Evolutionary conservation across 2,888 invertebrate species (phyloP).

Genomic region (Synanthedon formicaeformis): DNA sequence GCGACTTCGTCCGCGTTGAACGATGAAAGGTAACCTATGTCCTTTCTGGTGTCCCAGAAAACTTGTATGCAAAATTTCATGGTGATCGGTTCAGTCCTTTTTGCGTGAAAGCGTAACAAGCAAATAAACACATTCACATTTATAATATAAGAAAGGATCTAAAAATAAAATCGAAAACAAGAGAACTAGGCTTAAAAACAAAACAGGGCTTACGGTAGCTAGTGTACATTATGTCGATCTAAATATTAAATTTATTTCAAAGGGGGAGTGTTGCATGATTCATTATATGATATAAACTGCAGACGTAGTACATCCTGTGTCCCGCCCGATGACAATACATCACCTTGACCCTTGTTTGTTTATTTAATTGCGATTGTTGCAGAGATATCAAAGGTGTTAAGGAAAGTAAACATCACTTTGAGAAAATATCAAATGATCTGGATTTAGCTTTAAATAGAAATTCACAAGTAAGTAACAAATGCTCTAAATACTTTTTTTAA

Average conservation of each 20-base stretch:
- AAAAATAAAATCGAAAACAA: too few relatives aligned
- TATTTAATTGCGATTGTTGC: slow-evolving; percentile 29
- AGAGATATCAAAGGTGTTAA: slow-evolving; percentile 92
- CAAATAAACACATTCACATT: too few relatives aligned
- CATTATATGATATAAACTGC: not conserved
- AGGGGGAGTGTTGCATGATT: too few relatives aligned
- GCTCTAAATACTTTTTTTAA: not conserved
- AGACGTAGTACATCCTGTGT: not conserved
- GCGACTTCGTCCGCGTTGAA: too few relatives aligned
- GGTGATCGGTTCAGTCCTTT: too few relatives aligned
- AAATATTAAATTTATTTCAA: not conserved
- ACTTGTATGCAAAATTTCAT: too few relatives aligned
- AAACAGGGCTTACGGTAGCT: too few relatives aligned
- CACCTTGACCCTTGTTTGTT: not conserved
- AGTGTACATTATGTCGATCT: not conserved
- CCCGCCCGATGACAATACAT: not conserved
- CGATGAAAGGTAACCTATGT: too few relatives aligned
- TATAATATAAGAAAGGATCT: too few relatives aligned
- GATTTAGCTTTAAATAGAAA: slow-evolving; percentile 88
- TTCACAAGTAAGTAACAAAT: slow-evolving; percentile 73
- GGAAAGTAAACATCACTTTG: slow-evolving; percentile 91
- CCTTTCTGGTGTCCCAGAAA: too few relatives aligned
- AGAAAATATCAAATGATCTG: slow-evolving; percentile 92
- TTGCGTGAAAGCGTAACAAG: too few relatives aligned
- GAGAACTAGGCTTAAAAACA: too few relatives aligned